phyloP scores from a whole-genome alignment of 1,140 invertebrate species.

The Philotrypesis tridentata region DNA sequence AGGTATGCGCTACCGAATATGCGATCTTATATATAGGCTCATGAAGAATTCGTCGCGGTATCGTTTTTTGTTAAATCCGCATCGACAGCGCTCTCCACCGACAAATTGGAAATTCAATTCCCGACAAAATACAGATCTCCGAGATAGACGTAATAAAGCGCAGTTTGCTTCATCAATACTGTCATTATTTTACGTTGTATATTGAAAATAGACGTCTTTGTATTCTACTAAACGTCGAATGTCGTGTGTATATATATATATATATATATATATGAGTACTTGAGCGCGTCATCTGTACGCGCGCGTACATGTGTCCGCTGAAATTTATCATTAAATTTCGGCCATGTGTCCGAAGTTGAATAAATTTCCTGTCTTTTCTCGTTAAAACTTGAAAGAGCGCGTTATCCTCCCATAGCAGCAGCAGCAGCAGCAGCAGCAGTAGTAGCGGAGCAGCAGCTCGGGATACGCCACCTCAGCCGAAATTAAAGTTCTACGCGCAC shows the following conservation, averaged over 20 bases:
- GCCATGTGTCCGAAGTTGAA: conserved; percentile 17
- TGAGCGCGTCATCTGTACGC: too few species aligned
- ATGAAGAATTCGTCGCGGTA: neutral
- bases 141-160: neutral
- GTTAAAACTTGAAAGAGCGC: conserved; percentile 44
- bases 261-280: too few species aligned
- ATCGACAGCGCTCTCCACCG: too few species aligned
- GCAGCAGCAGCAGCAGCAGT: neutral
- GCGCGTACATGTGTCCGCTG: neutral
- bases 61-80: too few species aligned
- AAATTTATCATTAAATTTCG: conserved; percentile 43
- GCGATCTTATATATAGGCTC: neutral
- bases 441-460: neutral
- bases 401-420: neutral
- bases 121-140: neutral
- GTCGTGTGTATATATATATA: too few species aligned
- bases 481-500: conserved; percentile 22
- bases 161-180: too few species aligned
- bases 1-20: neutral
- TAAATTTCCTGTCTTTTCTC: conserved; percentile 32
- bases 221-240: too few species aligned
- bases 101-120: neutral
- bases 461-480: conserved; percentile 27
- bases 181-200: too few species aligned
- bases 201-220: too few species aligned